Conservation (phyloP, 2,888 invertebrate genomes). For the Pherbina coryleti region DNA sequence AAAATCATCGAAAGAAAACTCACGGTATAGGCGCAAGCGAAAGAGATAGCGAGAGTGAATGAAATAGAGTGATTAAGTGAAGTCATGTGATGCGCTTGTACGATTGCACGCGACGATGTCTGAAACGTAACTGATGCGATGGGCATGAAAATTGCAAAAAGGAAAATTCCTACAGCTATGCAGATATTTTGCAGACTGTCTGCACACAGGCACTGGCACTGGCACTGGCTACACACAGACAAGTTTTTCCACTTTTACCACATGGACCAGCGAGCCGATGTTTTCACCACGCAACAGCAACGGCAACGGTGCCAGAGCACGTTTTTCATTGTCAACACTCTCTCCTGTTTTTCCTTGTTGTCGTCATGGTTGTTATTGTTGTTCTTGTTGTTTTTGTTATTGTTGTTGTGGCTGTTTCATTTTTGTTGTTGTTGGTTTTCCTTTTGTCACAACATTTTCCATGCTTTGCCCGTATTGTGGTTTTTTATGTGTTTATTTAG, state of each 20-base stretch:
- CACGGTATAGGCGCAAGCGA: background rate
- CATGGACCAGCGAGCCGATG: background rate
- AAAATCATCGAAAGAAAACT: background rate
- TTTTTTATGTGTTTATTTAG: background rate
- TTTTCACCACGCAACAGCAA: constrained; percentile 23
- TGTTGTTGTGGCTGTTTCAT: background rate
- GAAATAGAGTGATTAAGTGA: background rate
- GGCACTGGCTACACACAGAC: background rate
- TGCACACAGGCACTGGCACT: background rate
- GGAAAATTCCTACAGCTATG: constrained; percentile 21
- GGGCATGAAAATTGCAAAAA: constrained; percentile 13
- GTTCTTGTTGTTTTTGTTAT: background rate
- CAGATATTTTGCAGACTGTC: constrained; percentile 6
- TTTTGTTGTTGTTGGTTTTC: background rate
- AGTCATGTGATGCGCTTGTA: background rate
- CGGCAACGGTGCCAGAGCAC: constrained; percentile 9
- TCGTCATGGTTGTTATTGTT: background rate
- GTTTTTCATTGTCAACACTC: constrained; percentile 21
- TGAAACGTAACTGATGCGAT: constrained; percentile 25
- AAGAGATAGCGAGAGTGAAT: background rate
- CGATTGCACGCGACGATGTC: constrained; percentile 22
- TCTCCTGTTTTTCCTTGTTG: constrained; percentile 2
- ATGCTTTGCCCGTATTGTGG: background rate
- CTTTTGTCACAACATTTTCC: background rate
- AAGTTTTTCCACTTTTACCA: constrained; percentile 32